Conservation (phyloP, 1,140 invertebrate genomes). For the Rhagoletis pomonella region DNA sequence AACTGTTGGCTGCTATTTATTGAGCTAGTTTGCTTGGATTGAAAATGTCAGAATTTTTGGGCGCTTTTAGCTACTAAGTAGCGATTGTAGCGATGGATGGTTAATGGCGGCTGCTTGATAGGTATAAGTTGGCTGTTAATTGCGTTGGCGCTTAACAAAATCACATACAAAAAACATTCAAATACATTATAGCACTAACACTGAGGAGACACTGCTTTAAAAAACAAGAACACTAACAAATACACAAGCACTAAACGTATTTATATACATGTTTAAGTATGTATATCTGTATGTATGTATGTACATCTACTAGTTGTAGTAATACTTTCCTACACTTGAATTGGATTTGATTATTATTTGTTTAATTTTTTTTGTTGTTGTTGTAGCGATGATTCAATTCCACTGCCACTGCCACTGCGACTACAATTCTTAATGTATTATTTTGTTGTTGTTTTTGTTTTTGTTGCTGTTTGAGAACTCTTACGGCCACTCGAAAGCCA, state of each 20-base stretch:
- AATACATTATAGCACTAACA: background rate
- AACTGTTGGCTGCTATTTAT: background rate
- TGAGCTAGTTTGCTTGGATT: background rate
- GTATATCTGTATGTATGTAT: background rate
- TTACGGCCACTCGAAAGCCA: too few relatives aligned
- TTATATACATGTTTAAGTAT: too few relatives aligned
- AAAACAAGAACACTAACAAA: background rate
- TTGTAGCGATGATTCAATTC: background rate
- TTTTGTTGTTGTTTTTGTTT: background rate
- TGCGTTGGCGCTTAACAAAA: background rate
- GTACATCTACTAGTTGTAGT: background rate
- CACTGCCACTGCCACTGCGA: too few relatives aligned
- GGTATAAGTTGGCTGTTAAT: background rate
- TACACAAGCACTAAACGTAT: background rate
- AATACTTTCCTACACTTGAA: background rate
- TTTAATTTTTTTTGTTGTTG: background rate
- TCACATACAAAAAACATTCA: background rate
- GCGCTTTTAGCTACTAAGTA: background rate
- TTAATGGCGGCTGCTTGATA: slow-evolving; percentile 22
- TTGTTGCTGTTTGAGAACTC: background rate
- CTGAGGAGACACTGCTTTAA: background rate
- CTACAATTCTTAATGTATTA: background rate
- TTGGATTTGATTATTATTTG: background rate
- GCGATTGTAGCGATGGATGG: background rate
- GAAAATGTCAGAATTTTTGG: background rate